Percentiles rank a stretch among this genome's conserved stretches.
These are phyloP conservation scores for Apodemia mormo DNA, from an alignment of 2,888 invertebrate genomes.

Conservation along the genomic window DNA sequence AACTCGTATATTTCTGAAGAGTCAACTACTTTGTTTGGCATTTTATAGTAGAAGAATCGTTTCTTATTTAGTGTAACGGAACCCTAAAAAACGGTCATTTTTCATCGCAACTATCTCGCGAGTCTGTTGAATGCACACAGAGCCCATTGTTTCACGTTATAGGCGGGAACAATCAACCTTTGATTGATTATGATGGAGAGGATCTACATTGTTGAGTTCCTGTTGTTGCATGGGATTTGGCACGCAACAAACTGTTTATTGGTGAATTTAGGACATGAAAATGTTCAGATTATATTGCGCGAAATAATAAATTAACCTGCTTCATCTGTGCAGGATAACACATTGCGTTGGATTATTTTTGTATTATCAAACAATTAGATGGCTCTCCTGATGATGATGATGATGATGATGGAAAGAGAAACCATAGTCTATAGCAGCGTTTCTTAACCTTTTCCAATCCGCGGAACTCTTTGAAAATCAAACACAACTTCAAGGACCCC, in stretches of 20 bases:
- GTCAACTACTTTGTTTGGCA: too few relatives aligned
- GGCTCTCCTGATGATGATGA: too few relatives aligned
- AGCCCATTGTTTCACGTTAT: conserved; percentile 14
- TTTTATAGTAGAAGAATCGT: background rate
- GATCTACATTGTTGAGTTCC: conserved; percentile 20
- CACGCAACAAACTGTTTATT: background rate
- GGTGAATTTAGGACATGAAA: background rate
- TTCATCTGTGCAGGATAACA: too few relatives aligned
- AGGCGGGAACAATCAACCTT: conserved; percentile 29
- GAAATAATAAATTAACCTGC: background rate
- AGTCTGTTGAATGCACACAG: background rate
- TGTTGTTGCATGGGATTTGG: conserved; percentile 12
- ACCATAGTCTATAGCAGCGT: too few relatives aligned
- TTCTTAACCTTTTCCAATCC: too few relatives aligned
- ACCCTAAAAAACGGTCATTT: conserved; percentile 5
- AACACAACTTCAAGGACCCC: too few relatives aligned
- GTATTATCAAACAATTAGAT: too few relatives aligned
- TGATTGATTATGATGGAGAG: conserved; percentile 39
- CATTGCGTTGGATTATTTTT: too few relatives aligned
- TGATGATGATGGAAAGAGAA: too few relatives aligned
- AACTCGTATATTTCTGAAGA: too few relatives aligned
- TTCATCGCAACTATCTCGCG: conserved; percentile 10
- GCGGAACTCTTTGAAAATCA: too few relatives aligned
- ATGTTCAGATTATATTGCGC: background rate
- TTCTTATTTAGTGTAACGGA: background rate